A percentile compares a stretch with the other conserved stretches of the same genome.
Evolutionary conservation across 1,140 invertebrate genomes (phyloP).

Genomic region (Mesaphorura yosii): DNA sequence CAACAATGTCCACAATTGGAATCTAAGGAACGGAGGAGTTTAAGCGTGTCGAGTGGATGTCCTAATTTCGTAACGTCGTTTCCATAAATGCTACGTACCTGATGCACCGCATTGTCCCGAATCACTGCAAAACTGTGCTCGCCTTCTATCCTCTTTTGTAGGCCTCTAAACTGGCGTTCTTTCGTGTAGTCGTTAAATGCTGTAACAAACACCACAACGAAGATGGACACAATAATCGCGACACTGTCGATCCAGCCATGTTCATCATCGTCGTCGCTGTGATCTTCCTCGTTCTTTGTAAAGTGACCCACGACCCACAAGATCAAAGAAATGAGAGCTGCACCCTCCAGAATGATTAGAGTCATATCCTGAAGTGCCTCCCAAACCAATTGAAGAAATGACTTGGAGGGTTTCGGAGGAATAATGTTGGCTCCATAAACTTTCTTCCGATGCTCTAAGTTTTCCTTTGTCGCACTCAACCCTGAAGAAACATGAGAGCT

Average conservation of each 20-base stretch:
- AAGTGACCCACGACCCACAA: constrained; percentile 75
- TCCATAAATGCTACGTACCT: too few species aligned
- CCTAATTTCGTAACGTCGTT: too few species aligned
- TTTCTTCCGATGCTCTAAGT: constrained; percentile 81
- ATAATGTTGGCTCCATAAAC: constrained; percentile 96
- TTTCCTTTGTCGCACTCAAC: constrained; percentile 66
- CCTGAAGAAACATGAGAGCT: constrained; percentile 45
- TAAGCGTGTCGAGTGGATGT: too few species aligned
- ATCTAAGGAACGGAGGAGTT: too few species aligned
- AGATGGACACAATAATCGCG: constrained; percentile 93
- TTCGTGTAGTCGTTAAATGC: constrained; percentile 99
- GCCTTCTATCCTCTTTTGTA: constrained; percentile 95
- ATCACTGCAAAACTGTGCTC: constrained; percentile 98
- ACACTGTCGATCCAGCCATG: constrained; percentile 97
- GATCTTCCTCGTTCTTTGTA: constrained; percentile 47
- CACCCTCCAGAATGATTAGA: constrained; percentile 90
- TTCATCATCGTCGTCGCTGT: constrained; percentile 69
- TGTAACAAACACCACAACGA: constrained; percentile 95
- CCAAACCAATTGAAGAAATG: constrained; percentile 95
- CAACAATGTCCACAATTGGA: constrained; percentile 91
- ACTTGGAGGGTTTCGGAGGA: constrained; percentile 98
- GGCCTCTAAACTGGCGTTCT: constrained; percentile 90
- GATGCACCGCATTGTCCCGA: constrained; percentile 75
- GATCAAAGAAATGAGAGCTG: constrained; percentile 82
- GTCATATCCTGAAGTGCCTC: constrained; percentile 98